A percentile compares a stretch with the other conserved stretches of the same genome.
Evolutionary conservation across 2,797 vertebrate genomes (phyloP).

Genomic region (Cyclura pinguis): DNA sequence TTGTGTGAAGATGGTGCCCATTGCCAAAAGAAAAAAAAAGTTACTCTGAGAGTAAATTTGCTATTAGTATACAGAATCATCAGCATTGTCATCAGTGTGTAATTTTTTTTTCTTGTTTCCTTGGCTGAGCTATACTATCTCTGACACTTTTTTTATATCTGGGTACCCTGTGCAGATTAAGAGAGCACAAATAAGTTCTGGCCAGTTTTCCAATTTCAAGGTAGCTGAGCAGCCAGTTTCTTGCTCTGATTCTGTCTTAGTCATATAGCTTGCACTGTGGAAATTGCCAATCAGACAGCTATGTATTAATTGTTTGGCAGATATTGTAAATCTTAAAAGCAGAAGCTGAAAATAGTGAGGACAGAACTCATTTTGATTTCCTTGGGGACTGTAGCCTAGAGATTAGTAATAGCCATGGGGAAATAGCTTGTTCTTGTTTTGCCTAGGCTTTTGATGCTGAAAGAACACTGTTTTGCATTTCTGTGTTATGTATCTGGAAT

Average conservation of each 20-base stretch:
- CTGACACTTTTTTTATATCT: not conserved
- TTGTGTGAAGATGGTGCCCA: not conserved
- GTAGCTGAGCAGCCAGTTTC: constrained; percentile 24
- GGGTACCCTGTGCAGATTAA: not conserved
- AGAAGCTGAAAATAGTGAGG: not conserved
- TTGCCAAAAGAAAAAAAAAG: not conserved
- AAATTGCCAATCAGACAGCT: constrained; percentile 8
- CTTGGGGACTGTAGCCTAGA: not conserved
- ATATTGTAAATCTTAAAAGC: not conserved
- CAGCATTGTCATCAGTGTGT: too few species aligned
- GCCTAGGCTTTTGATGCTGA: not conserved
- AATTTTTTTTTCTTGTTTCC: not conserved
- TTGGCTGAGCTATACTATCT: not conserved
- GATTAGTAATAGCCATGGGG: accelerated
- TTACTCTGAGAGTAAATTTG: not conserved
- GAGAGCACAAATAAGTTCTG: not conserved
- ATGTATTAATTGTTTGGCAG: constrained; percentile 16
- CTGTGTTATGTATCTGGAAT: not conserved
- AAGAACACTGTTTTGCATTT: accelerated
- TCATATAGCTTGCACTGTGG: not conserved
- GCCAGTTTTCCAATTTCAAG: constrained; percentile 18
- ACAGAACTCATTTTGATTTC: accelerated
- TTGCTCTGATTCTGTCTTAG: not conserved
- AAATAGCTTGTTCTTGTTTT: accelerated
- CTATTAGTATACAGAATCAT: not conserved